These are phyloP conservation scores for Hyla sarda DNA, from an alignment of 2,113 vertebrate species.

Conservation along the genomic window DNA sequence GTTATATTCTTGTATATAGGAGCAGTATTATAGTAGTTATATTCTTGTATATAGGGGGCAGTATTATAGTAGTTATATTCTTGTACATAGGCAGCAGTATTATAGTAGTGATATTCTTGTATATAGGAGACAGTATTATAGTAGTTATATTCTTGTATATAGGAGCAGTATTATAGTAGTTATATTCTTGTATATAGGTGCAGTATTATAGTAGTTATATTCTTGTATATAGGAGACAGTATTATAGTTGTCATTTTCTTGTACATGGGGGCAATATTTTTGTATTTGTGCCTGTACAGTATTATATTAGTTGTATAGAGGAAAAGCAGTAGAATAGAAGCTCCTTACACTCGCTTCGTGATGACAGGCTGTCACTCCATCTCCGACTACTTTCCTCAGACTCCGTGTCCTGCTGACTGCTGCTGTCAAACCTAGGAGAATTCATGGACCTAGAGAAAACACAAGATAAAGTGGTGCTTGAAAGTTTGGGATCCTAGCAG, in stretches of 20 bases:
- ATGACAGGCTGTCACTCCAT: slow-evolving; percentile 46
- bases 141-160: too few species aligned
- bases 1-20: neutral
- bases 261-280: too few species aligned
- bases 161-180: neutral
- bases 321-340: neutral
- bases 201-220: slow-evolving; percentile 5
- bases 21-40: slow-evolving; percentile 2
- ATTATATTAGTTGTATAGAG: too few species aligned
- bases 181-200: neutral
- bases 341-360: slow-evolving; percentile 11
- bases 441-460: slow-evolving; percentile 5
- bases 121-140: too few species aligned
- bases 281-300: too few species aligned
- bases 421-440: slow-evolving; percentile 11
- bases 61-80: neutral
- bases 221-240: neutral
- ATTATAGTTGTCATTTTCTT: too few species aligned
- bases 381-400: neutral
- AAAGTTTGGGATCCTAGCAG: too few species aligned
- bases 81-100: too few species aligned
- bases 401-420: neutral
- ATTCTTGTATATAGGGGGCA: neutral
- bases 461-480: too few species aligned
- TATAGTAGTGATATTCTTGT: neutral